Evolutionary conservation across 2,888 invertebrate genomes (phyloP), one percentile per base, ranked within the genome.

Genomic region (Scaptomyza polygonia): DNA sequence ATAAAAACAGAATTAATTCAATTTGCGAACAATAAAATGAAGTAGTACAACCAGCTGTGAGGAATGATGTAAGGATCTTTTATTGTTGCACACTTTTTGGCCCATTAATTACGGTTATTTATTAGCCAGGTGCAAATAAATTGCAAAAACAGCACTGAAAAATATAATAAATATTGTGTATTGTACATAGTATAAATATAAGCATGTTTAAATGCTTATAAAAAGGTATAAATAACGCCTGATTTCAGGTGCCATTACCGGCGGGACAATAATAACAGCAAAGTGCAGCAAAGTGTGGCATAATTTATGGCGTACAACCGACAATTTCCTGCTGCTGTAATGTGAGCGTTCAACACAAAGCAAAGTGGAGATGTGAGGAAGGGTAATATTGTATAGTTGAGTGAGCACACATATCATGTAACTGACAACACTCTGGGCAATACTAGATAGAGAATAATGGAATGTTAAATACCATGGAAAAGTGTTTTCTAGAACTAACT

Each of bases 51-150:
- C 9, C 21, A 52, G 27, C 49, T 43, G 54, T 12, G 18, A 48
- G 42, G 16, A 39, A 44, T 43, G 11, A 9, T 18, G n/a, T 7
- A 34, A 27, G 9, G 11, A 18, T n/a, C 34, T 43, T 48, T 62
- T 48, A 30, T 59, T 54, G 51, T 55, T 25, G 32, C 34, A 54
- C 56, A 49, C 48, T 66, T 72, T 72, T 73, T 73, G 47, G 56
- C 48, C 54, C 67, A 77, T 82, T 77, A 77, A 85, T 85, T 82
- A 71, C 39, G 25, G 64, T 85, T 72, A 85, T 84, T 82, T 85
- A 82, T 83, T 62, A 43, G 67, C 52, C 72, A 80, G 79, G 77
- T 70, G 67, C 54, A 68, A 65, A 65, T 74, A 79, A 81, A 81
- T 70, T 61, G 58, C 54, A 18, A 65, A 44, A 30, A 14, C 39